Evolutionary conservation across 2,113 vertebrate genomes (phyloP).

Genomic region (Rhynchopsitta pachyrhyncha): DNA sequence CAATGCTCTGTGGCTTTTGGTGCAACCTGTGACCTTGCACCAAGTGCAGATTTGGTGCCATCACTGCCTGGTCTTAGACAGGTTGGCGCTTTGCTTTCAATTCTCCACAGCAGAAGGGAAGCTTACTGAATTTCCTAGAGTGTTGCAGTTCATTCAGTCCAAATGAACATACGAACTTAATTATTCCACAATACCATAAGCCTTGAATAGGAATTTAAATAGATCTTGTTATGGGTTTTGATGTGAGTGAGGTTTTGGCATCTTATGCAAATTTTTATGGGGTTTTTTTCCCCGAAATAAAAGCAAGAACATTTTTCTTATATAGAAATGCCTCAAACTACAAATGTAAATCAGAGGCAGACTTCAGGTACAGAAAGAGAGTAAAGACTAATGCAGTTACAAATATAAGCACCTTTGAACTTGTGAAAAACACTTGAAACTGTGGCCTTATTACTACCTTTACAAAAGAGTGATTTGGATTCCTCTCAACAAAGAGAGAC

Average conservation of each 20-base stretch:
- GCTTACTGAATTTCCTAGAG: neutral
- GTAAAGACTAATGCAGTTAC: neutral
- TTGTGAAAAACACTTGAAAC: neutral
- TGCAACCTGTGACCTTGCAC: neutral
- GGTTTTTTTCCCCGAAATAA: neutral
- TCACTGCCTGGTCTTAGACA: neutral
- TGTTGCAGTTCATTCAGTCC: neutral
- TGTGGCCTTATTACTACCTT: neutral
- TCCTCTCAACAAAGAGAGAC: neutral
- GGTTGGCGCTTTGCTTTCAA: neutral
- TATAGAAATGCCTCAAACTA: constrained; percentile 1
- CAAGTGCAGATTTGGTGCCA: neutral
- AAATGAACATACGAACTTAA: constrained; percentile 5
- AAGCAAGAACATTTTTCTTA: constrained; percentile 22
- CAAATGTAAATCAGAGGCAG: constrained; percentile 53
- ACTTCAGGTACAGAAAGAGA: constrained; percentile 32
- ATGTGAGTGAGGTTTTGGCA: constrained; percentile 43
- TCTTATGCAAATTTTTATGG: neutral
- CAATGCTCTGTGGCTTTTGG: neutral
- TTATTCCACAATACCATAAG: neutral
- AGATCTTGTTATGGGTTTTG: neutral
- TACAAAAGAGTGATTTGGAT: constrained; percentile 10
- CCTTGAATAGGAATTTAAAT: constrained; percentile 29
- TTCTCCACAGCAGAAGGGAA: neutral
- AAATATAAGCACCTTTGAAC: constrained; percentile 58